Evolutionary conservation across 2,797 vertebrate species (phyloP), one percentile per base, ranked within the genome.

Genomic region (Bradypodion pumilum): DNA sequence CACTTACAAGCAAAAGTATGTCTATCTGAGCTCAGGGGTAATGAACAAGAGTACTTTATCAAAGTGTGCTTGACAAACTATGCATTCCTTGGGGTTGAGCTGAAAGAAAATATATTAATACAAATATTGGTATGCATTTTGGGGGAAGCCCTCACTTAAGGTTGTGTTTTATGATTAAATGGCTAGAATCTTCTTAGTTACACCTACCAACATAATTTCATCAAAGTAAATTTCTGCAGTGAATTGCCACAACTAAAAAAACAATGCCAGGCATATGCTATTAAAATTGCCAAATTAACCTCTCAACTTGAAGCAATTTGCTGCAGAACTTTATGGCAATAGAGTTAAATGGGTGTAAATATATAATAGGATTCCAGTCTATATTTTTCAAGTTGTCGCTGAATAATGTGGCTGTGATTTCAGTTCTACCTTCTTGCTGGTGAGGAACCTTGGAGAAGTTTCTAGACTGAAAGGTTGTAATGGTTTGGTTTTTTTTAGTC

Each of bases 1-100:
- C 37, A 60, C 16, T 23, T 13, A 66, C 49, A 76, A 1, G 59
- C 23, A 59, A 19, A 42, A 66, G n/a, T 76, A 60, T 76, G 23
- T 60, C 44, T 25, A 25, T 65, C 44, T 69, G 35, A 37, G 35
- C 37, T 19, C 6, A 1, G 19, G 35, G 16, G 21, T 37, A 40
- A 66, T 37, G 72, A 1, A 73, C 16, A 37, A 25, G 35, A 66
- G 37, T 80, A 60, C 52, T 66, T 52, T 25, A 25, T 72, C 44
- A 72, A 69, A 29, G 56, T 23, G 65, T 19, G n/a, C 42, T 59
- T 76, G 0, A 37, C 0, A 0, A 0, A 0, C 2, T 23, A 52
- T 37, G 27, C 1, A 3, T 82, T 81, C 56, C 19, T 29, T 56
- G 23, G n/a, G 42, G 19, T 42, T 78, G 27, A 80, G 42, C 42